Percentiles rank a stretch among this genome's conserved stretches.
Evolutionary conservation across 2,888 invertebrate species (phyloP).

Genomic region (Caenorhabditis sp.): DNA sequence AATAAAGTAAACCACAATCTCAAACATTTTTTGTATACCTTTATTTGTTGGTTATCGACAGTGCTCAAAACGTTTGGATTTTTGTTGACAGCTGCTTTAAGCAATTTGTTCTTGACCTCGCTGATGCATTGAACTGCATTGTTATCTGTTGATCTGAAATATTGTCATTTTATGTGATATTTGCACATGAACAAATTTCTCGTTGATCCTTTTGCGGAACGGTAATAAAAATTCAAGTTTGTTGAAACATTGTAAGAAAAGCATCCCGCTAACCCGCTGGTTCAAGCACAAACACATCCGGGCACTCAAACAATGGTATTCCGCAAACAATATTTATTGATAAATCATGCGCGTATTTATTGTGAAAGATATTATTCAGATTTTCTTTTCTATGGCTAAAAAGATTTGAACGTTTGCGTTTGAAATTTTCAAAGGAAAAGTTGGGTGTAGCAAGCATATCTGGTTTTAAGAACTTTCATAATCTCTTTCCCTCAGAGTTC

Average conservation of each 20-base stretch:
- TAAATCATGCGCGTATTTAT: constrained; percentile 11
- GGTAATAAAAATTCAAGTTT: constrained; percentile 20
- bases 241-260: constrained; percentile 10
- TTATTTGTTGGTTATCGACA: constrained; percentile 78
- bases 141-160: constrained; percentile 75
- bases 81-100: constrained; percentile 79
- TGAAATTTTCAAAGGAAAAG: too few species aligned
- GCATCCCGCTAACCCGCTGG: neutral
- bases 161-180: too few species aligned
- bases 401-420: too few species aligned
- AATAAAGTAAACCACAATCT: too few species aligned
- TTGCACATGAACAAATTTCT: neutral
- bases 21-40: too few species aligned
- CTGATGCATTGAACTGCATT: constrained; percentile 77
- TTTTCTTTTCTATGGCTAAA: too few species aligned
- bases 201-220: neutral
- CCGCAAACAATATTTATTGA: constrained; percentile 43
- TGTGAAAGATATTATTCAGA: too few species aligned
- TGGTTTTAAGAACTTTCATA: neutral
- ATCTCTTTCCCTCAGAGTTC: neutral
- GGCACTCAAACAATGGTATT: constrained; percentile 18
- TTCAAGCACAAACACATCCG: constrained; percentile 1
- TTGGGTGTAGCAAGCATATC: too few species aligned
- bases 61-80: constrained; percentile 77
- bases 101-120: constrained; percentile 79